Base-by-base conservation (phyloP, 2,113 vertebrate species). In the Ictidomys tridecemlineatus region DNA sequence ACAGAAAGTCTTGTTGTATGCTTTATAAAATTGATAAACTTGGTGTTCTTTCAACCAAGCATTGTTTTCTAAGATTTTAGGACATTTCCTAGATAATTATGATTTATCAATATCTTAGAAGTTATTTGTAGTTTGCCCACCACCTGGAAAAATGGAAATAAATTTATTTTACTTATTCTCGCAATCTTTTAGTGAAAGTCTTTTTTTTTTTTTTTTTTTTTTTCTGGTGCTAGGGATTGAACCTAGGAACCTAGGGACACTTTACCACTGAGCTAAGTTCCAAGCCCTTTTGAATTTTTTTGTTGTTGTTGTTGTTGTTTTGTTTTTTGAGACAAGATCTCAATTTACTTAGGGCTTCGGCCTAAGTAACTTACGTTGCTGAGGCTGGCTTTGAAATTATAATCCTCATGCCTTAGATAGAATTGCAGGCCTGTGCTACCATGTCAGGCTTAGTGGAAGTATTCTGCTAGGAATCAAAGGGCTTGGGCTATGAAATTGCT, bases 91-190 rank as follows among this genome's bases (percentile, higher is more conserved):
- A 58, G 72, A 69, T 92, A 96, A 10, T 58, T 94, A 37, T 95
- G 30, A 24, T 77, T 9, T 92, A 82, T 94, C 34, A 53, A 4
- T 93, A 88, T 70, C 96, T 94, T 96, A 67, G 37, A 67, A 82
- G 8, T 88, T 85, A 91, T 58, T 6, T 48, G 1, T 34, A n/a
- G 16, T 79, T 94, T 87, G 1, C 34, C 26, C 30, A 48, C 11
- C 72, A 93, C 10, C 34, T 74, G 34, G 28, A 91, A 82, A 85
- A 65, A 26, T 37, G 80, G 14, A 88, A 51, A 6, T 85, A 61
- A 78, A 34, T 12, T 58, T 42, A 70, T 77, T 93, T 91, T 89
- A 77, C 37, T 9, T 58, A 39, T 34, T 22, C 58, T 85, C 24
- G 10, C 65, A 58, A 61, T 96, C 83, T 91, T 58, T 58, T 63